Conservation (phyloP, 2,888 invertebrate species). For the Agrotis ipsilon region DNA sequence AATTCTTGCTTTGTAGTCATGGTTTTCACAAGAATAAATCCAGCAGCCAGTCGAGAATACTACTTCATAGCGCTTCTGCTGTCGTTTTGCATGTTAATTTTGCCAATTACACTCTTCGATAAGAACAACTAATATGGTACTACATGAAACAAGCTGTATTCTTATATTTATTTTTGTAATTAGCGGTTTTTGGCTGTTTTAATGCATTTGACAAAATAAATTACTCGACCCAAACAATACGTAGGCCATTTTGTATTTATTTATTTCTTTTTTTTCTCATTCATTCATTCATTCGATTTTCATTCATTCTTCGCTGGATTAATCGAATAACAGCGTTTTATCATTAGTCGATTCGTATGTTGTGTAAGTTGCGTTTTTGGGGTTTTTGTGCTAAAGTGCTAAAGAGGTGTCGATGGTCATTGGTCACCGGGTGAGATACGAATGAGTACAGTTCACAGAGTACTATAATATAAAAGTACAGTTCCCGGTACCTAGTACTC, state of each 20-base stretch:
- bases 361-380: neutral
- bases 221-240: constrained; percentile 63
- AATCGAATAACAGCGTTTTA: constrained; percentile 9
- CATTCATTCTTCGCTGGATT: constrained; percentile 7
- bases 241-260: constrained; percentile 71
- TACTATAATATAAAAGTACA: too few species aligned
- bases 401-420: neutral
- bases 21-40: constrained; percentile 36
- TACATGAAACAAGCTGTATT: constrained; percentile 2
- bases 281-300: constrained; percentile 10
- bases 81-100: constrained; percentile 16
- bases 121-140: neutral
- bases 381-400: too few species aligned
- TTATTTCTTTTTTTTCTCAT: constrained; percentile 39
- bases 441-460: neutral
- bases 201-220: constrained; percentile 10
- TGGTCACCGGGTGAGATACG: too few species aligned
- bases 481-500: too few species aligned
- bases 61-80: constrained; percentile 25
- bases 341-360: constrained; percentile 1
- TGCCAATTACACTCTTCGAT: constrained; percentile 6
- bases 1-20: constrained; percentile 83
- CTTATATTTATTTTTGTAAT: neutral
- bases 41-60: constrained; percentile 31
- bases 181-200: neutral